Percentiles rank a stretch among this genome's conserved stretches.
phyloP scores from a whole-genome alignment of 2,113 vertebrate genomes.

The Pelvicachromis taeniatus region DNA sequence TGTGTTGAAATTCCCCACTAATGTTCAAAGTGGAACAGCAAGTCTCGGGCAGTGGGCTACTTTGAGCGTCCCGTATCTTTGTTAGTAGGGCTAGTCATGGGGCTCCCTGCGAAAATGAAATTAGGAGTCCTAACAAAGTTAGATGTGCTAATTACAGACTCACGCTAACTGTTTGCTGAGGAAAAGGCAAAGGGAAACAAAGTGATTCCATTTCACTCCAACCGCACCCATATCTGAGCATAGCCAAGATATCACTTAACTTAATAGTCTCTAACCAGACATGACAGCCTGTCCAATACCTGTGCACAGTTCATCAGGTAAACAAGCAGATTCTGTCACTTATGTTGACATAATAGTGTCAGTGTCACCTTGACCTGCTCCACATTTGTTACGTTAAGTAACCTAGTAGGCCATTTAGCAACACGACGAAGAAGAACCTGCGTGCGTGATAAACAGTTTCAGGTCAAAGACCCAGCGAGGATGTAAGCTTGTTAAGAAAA shows the following conservation, averaged over 20 bases:
- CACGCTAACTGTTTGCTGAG: conserved; percentile 15
- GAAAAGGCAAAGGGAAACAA: background rate
- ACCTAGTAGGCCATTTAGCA: background rate
- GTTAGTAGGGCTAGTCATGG: conserved; percentile 29
- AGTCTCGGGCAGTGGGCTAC: background rate
- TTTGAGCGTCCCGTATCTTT: background rate
- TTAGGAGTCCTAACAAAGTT: conserved; percentile 60
- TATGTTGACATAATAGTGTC: conserved; percentile 9
- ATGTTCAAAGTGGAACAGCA: background rate
- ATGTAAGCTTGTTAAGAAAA: background rate
- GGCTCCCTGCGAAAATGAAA: conserved; percentile 48
- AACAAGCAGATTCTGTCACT: background rate
- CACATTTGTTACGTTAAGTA: background rate
- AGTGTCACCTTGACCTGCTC: conserved; percentile 24
- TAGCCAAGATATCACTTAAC: background rate
- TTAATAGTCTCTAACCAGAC: background rate
- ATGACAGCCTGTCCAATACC: background rate
- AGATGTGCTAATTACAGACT: conserved; percentile 54
- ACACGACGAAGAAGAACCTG: background rate
- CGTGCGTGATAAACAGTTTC: background rate
- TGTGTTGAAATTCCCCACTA: background rate
- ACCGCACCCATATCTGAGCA: background rate
- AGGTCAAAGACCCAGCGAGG: conserved; percentile 1
- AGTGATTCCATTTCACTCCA: background rate
- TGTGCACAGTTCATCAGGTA: background rate